A percentile compares a stretch with the other conserved stretches of the same genome.
These are phyloP conservation scores for Astur gentilis DNA, from an alignment of 2,113 vertebrate genomes.

Conservation along the genomic window DNA sequence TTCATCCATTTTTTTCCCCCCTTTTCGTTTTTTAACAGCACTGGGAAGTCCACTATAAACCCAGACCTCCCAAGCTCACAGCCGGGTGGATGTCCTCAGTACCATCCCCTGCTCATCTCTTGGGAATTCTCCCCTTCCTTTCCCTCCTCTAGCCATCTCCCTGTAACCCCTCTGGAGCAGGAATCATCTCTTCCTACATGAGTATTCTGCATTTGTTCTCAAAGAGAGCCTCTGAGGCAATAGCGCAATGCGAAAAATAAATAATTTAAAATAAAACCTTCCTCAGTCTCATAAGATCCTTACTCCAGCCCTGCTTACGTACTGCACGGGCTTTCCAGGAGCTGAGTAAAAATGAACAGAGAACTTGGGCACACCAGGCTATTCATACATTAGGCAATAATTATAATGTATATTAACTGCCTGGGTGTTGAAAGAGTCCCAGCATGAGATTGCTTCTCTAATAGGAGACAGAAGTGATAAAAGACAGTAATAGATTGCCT, in stretches of 20 bases:
- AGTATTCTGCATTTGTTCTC: background rate
- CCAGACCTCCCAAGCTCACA: background rate
- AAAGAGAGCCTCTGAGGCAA: background rate
- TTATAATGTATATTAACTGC: constrained; percentile 55
- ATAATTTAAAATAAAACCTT: background rate
- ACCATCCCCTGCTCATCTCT: background rate
- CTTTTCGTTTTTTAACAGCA: background rate
- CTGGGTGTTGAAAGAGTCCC: constrained; percentile 43
- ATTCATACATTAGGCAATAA: constrained; percentile 50
- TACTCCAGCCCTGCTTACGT: background rate
- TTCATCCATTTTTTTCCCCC: accelerated
- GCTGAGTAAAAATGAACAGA: background rate
- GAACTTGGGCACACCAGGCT: constrained; percentile 28
- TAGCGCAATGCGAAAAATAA: background rate
- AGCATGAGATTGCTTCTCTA: constrained; percentile 41
- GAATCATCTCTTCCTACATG: background rate
- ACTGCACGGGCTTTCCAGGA: background rate
- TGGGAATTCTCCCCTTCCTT: background rate
- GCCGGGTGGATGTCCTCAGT: background rate
- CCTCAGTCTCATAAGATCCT: background rate
- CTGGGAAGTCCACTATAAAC: background rate
- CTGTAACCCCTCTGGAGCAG: background rate
- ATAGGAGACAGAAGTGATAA: constrained; percentile 55
- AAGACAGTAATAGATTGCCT: constrained; percentile 53
- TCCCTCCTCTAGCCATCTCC: background rate